These are phyloP conservation scores for Epinephelus fuscoguttatus DNA, from an alignment of 2,113 vertebrate genomes.

Conservation along the genomic window DNA sequence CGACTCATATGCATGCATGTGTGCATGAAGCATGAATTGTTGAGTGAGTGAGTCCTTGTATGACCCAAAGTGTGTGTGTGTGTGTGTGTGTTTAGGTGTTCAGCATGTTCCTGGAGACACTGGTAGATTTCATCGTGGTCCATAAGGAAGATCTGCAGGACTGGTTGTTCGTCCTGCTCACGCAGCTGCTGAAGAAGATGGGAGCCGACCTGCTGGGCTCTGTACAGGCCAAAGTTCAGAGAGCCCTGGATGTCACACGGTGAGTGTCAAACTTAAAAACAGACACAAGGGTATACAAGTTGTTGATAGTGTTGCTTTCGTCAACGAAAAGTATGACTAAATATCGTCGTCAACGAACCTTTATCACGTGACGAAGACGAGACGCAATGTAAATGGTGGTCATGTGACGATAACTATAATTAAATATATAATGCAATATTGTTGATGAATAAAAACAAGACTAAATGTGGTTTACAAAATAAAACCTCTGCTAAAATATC, in stretches of 20 bases:
- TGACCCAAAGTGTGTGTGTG: slow-evolving; percentile 30
- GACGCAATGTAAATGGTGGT: too few relatives aligned
- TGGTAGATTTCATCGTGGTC: slow-evolving; percentile 96
- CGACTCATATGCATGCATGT: slow-evolving; percentile 31
- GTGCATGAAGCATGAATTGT: slow-evolving; percentile 12
- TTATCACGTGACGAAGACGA: too few relatives aligned
- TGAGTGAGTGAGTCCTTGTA: neutral
- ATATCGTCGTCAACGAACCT: too few relatives aligned
- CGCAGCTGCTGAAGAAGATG: slow-evolving; percentile 98
- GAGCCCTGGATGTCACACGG: slow-evolving; percentile 96
- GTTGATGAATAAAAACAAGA: too few relatives aligned
- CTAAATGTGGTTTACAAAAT: too few relatives aligned
- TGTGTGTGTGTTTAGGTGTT: slow-evolving; percentile 89
- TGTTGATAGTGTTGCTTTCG: neutral
- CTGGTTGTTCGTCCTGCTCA: slow-evolving; percentile 96
- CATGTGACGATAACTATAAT: too few relatives aligned
- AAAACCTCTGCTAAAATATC: too few relatives aligned
- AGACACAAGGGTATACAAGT: neutral
- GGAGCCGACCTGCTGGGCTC: slow-evolving; percentile 97
- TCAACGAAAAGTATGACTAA: too few relatives aligned
- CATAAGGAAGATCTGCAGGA: slow-evolving; percentile 98
- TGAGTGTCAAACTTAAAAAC: slow-evolving; percentile 54
- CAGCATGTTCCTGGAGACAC: slow-evolving; percentile 99
- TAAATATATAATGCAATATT: too few relatives aligned
- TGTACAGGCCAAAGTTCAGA: slow-evolving; percentile 98